Evolutionary conservation across 2,113 vertebrate species (phyloP).

Genomic region (Nestor notabilis): DNA sequence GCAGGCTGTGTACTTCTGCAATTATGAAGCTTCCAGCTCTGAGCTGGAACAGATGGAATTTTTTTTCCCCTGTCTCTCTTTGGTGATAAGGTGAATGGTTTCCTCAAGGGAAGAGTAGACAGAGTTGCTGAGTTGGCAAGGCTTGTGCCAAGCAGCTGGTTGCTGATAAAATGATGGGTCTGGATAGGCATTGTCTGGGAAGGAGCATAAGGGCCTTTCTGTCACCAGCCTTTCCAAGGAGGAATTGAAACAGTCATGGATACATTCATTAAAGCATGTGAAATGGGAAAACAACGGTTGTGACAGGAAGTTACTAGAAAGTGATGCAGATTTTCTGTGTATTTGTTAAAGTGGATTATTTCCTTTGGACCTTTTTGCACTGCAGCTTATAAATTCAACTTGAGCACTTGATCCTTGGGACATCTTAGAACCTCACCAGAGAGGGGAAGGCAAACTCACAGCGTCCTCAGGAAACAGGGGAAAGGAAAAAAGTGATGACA

Average conservation of each 20-base stretch:
- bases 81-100: constrained; percentile 71
- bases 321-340: background rate
- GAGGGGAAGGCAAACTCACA: background rate
- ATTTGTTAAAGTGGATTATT: background rate
- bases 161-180: background rate
- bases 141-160: constrained; percentile 54
- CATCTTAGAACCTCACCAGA: background rate
- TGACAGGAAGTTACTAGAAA: background rate
- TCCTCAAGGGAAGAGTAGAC: constrained; percentile 55
- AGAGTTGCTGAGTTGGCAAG: constrained; percentile 65
- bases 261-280: fast-evolving
- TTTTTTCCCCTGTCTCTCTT: constrained; percentile 27
- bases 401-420: background rate
- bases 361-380: background rate
- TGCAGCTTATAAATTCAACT: background rate
- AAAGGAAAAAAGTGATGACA: fast-evolving
- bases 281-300: background rate
- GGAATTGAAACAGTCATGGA: background rate
- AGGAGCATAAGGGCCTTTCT: background rate
- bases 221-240: background rate
- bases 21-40: constrained; percentile 48
- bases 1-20: constrained; percentile 49
- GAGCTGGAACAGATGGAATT: constrained; percentile 71
- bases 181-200: background rate
- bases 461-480: background rate